A percentile compares a stretch with the other conserved stretches of the same genome.
These are phyloP conservation scores for Zelostemma sp. DNA, from an alignment of 1,140 invertebrate species.

Conservation along the genomic window DNA sequence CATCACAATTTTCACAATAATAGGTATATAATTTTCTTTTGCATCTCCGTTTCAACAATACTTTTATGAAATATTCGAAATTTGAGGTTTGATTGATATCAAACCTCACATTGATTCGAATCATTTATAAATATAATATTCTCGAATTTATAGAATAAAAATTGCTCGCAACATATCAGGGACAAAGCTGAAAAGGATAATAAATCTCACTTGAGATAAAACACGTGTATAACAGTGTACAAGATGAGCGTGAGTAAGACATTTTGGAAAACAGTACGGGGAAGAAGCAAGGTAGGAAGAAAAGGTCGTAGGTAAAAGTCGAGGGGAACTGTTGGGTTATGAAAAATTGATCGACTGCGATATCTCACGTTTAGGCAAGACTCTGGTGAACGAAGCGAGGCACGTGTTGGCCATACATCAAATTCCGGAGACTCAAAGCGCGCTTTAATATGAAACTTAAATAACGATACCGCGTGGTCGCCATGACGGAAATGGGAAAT, in stretches of 20 bases:
- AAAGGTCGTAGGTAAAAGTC: slow-evolving; percentile 21
- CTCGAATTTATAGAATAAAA: no score
- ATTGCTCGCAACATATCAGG: no score
- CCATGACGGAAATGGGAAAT: slow-evolving; percentile 67
- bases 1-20: no score
- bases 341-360: slow-evolving; percentile 70
- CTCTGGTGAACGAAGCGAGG: slow-evolving; percentile 59
- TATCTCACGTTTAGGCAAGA: slow-evolving; percentile 68
- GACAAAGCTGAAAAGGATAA: no score
- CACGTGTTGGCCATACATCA: slow-evolving; percentile 69
- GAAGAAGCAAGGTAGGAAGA: slow-evolving; percentile 1
- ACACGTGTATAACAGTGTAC: no score
- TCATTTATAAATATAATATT: no score
- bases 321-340: slow-evolving; percentile 53
- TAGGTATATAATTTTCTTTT: no score
- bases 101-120: no score
- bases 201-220: no score
- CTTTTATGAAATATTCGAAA: no score
- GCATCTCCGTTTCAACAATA: no score
- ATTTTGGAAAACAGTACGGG: slow-evolving; percentile 5
- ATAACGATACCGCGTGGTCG: slow-evolving; percentile 65
- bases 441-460: slow-evolving; percentile 71
- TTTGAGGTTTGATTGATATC: no score
- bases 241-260: background rate
- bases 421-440: slow-evolving; percentile 51